These are phyloP conservation scores for Cromileptes altivelis DNA, from an alignment of 2,113 vertebrate species.

Conservation along the genomic window DNA sequence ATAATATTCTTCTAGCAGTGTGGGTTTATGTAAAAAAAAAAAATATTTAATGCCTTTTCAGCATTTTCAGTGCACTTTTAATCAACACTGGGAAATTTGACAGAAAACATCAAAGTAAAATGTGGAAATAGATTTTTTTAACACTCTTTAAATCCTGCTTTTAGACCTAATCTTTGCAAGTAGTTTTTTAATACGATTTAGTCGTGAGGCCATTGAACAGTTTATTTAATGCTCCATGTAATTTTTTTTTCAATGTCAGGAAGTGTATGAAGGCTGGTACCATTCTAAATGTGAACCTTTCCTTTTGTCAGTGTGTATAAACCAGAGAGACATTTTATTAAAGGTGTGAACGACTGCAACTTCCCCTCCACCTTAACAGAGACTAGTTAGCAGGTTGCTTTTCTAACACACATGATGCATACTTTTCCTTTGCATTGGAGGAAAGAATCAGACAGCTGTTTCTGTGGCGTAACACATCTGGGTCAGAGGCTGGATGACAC, in stretches of 20 bases:
- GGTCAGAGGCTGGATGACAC: slow-evolving; percentile 2
- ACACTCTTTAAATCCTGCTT: neutral
- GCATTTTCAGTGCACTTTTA: too few species aligned
- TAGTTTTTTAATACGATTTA: neutral
- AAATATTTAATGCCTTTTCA: too few species aligned
- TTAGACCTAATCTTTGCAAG: neutral
- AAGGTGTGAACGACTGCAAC: too few species aligned
- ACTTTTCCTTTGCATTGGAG: neutral
- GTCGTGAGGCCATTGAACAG: neutral
- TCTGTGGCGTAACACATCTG: neutral
- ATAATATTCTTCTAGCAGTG: too few species aligned
- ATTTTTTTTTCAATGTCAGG: too few species aligned
- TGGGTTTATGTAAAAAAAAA: too few species aligned
- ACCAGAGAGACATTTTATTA: too few species aligned
- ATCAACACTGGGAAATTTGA: too few species aligned
- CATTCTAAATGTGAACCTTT: neutral
- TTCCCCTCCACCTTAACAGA: too few species aligned
- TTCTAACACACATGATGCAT: neutral
- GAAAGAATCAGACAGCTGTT: neutral
- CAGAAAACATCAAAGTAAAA: too few species aligned
- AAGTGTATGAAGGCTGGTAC: neutral
- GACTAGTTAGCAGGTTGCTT: neutral
- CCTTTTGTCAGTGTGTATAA: neutral
- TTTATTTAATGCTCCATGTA: neutral
- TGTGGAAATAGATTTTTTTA: too few species aligned